Evolutionary conservation across 2,113 vertebrate genomes (phyloP).

Genomic region (Microtus ochrogaster): DNA sequence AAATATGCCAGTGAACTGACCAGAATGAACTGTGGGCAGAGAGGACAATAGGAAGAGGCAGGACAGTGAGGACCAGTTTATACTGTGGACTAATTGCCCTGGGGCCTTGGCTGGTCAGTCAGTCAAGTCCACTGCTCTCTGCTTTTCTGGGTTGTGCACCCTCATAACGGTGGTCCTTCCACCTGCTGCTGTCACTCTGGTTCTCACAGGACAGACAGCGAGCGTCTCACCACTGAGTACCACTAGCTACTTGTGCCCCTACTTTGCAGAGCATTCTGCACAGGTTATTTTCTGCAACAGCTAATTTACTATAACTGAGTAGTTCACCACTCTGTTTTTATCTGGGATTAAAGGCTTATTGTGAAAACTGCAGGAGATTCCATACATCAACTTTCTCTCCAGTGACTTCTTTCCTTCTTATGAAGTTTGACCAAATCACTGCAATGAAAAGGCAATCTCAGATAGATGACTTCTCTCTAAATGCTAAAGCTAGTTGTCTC

Average conservation of each 20-base stretch:
- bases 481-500: not conserved
- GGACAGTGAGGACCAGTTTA: not conserved
- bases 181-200: not conserved
- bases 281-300: not conserved
- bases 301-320: not conserved
- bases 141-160: too few relatives aligned
- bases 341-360: not conserved
- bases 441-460: not conserved
- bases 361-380: not conserved
- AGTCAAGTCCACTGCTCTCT: not conserved
- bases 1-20: not conserved
- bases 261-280: not conserved
- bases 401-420: not conserved
- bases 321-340: not conserved
- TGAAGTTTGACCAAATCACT: not conserved
- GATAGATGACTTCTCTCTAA: not conserved
- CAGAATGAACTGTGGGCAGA: not conserved
- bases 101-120: not conserved
- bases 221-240: not conserved
- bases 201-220: not conserved
- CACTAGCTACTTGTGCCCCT: not conserved
- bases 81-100: not conserved
- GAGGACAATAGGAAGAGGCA: not conserved
- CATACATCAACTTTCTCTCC: not conserved
- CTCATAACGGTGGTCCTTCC: not conserved